Conservation (phyloP, 2,888 invertebrate genomes). For the Agonopterix subpropinquella region DNA sequence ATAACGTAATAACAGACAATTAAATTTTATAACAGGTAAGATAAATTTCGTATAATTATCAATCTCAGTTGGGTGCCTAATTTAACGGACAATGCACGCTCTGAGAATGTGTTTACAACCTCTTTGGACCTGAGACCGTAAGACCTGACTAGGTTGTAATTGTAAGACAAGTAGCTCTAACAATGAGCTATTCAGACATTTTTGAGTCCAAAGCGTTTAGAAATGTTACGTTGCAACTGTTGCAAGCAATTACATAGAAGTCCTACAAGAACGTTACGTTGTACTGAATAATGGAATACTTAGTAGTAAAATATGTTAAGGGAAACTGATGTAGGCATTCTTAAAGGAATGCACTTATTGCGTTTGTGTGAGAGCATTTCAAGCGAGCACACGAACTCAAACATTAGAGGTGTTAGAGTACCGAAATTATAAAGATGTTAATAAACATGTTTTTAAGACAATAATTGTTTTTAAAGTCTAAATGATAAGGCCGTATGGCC, state of each 20-base stretch:
- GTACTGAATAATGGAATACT: too few species aligned
- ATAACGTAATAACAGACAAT: conserved; percentile 6
- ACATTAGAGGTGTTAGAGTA: too few species aligned
- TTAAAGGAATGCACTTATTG: too few species aligned
- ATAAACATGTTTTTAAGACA: too few species aligned
- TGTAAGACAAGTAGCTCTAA: conserved; percentile 10
- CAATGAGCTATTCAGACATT: conserved; percentile 34
- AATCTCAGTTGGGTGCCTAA: conserved; percentile 12
- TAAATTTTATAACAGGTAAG: conserved; percentile 4
- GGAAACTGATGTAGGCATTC: too few species aligned
- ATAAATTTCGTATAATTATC: conserved; percentile 2
- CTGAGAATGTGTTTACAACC: background rate
- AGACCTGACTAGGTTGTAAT: background rate
- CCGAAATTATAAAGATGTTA: too few species aligned
- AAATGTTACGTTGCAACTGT: background rate
- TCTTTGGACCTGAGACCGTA: background rate
- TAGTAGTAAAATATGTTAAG: too few species aligned
- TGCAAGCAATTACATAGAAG: background rate
- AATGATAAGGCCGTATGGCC: too few species aligned
- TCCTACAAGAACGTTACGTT: too few species aligned
- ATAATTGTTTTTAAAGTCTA: too few species aligned
- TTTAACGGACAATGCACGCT: conserved; percentile 11
- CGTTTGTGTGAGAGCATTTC: too few species aligned
- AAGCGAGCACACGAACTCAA: too few species aligned
- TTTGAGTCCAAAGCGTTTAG: conserved; percentile 12